A percentile compares a stretch with the other conserved stretches of the same genome.
Conservation (phyloP, 2,888 invertebrate genomes). For the Piscicola geometra region DNA sequence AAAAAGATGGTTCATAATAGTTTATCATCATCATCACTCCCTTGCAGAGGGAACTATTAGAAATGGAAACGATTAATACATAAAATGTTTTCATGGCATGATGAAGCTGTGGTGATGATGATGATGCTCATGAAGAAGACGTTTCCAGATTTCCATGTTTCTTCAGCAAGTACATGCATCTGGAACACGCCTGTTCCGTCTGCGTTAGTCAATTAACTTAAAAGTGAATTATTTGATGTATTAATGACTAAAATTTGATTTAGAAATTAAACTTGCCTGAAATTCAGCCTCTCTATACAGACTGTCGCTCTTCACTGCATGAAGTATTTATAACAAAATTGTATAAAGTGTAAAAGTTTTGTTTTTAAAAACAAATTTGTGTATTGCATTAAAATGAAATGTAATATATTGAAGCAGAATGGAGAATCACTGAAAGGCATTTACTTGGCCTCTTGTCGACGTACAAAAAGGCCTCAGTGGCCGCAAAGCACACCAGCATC, state of each 20-base stretch:
- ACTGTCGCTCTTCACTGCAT: background rate
- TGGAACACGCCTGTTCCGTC: conserved; percentile 4
- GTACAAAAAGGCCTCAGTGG: conserved; percentile 1
- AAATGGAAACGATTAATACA: no score
- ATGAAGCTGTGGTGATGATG: no score
- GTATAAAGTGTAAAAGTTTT: no score
- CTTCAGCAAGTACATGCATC: conserved; percentile 1
- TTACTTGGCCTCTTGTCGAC: background rate
- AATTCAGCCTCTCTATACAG: background rate
- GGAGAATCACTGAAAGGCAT: background rate
- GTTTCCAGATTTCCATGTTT: background rate
- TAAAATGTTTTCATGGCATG: no score
- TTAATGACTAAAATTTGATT: background rate
- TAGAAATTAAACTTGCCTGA: background rate
- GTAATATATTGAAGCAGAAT: background rate
- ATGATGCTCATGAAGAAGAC: background rate
- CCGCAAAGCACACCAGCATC: background rate
- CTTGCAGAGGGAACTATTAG: no score
- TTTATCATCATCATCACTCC: background rate
- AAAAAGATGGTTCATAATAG: background rate
- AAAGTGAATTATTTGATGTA: no score
- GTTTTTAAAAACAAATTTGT: no score
- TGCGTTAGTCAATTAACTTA: background rate
- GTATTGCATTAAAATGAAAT: background rate
- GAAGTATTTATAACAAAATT: no score